phyloP scores from a whole-genome alignment of 1,140 invertebrate species.

The Bombus terrestris region DNA sequence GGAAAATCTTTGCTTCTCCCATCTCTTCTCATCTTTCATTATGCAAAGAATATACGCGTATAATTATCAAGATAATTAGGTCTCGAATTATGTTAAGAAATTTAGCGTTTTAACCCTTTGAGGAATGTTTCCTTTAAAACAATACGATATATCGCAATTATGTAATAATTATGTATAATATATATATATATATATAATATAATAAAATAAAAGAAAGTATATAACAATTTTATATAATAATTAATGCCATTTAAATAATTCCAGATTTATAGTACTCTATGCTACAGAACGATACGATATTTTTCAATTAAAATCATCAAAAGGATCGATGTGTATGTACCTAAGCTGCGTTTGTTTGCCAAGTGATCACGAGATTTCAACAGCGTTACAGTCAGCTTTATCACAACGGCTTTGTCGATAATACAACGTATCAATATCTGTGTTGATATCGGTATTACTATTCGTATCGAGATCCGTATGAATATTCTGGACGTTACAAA shows the following conservation, averaged over 20 bases:
- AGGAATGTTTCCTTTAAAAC: not conserved
- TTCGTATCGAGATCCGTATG: not conserved
- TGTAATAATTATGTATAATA: not conserved
- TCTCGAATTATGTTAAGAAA: not conserved
- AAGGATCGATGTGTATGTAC: not conserved
- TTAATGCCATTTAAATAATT: not conserved
- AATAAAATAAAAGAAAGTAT: not conserved
- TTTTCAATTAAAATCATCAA: not conserved
- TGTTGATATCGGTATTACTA: not conserved
- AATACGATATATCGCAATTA: not conserved
- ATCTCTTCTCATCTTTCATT: not conserved
- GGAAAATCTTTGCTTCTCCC: too few relatives aligned
- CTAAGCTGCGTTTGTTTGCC: not conserved
- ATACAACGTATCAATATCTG: not conserved
- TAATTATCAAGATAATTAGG: too few relatives aligned
- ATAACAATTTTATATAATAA: not conserved
- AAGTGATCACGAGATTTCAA: not conserved
- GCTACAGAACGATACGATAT: too few relatives aligned
- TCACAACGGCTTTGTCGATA: not conserved
- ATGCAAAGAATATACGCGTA: not conserved
- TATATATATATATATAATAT: not conserved
- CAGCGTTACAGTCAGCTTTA: not conserved
- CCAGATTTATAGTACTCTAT: not conserved
- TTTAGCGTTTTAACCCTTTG: conserved; percentile 9
- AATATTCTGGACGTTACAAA: not conserved